Evolutionary conservation across 2,888 invertebrate genomes (phyloP).

Genomic region (Acrobasis suavella): DNA sequence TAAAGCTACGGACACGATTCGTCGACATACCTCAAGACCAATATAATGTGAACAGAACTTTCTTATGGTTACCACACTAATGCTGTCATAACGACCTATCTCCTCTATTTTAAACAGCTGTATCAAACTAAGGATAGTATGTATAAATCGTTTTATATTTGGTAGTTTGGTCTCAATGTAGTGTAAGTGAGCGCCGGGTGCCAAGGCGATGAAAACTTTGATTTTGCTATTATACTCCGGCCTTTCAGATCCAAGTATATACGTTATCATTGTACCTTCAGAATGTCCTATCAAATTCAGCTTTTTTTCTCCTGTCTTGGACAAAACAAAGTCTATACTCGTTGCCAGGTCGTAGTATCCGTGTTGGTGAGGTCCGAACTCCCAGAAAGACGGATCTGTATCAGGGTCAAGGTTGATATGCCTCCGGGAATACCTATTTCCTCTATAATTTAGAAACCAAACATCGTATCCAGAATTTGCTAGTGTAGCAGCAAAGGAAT

Average conservation of each 20-base stretch:
- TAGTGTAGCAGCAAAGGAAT: slow-evolving; percentile 15
- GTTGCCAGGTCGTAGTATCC: slow-evolving; percentile 85
- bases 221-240: slow-evolving; percentile 83
- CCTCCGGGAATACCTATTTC: slow-evolving; percentile 25
- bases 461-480: slow-evolving; percentile 26
- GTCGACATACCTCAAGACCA: not conserved
- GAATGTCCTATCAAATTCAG: slow-evolving; percentile 86
- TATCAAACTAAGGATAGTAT: not conserved
- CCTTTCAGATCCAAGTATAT: slow-evolving; percentile 69
- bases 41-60: not conserved
- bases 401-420: slow-evolving; percentile 24
- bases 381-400: not conserved
- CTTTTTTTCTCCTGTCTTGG: slow-evolving; percentile 68
- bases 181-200: slow-evolving; percentile 62
- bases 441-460: slow-evolving; percentile 25
- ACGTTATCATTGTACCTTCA: slow-evolving; percentile 82
- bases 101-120: not conserved
- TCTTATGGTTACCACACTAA: not conserved
- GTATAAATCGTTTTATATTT: not conserved
- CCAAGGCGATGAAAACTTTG: slow-evolving; percentile 68
- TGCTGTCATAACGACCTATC: not conserved
- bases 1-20: not conserved
- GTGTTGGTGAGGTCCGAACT: slow-evolving; percentile 80
- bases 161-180: not conserved
- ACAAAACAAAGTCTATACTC: slow-evolving; percentile 58